phyloP scores from a whole-genome alignment of 2,797 vertebrate species.

The Malurus leucopterus region DNA sequence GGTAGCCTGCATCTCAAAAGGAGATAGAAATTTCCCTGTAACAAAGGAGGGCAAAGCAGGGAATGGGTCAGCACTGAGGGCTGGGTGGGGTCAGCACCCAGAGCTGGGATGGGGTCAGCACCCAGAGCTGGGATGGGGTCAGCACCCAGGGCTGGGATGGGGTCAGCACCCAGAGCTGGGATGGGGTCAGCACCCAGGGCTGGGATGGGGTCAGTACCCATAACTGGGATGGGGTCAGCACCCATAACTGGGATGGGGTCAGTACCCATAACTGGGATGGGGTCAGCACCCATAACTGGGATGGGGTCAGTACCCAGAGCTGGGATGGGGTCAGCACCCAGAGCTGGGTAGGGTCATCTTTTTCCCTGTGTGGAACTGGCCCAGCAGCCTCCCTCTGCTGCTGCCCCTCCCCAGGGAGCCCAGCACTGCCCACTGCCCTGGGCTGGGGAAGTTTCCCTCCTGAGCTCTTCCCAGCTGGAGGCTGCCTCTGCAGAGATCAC shows the following conservation, averaged over 20 bases:
- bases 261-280: too few relatives aligned
- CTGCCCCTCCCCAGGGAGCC: neutral
- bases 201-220: too few relatives aligned
- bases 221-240: too few relatives aligned
- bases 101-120: too few relatives aligned
- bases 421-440: neutral
- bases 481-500: conserved; percentile 9
- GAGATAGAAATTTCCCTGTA: neutral
- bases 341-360: accelerated
- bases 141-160: too few relatives aligned
- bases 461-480: conserved; percentile 19
- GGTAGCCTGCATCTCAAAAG: neutral
- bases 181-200: too few relatives aligned
- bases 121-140: too few relatives aligned
- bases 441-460: neutral
- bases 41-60: neutral
- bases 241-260: too few relatives aligned
- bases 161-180: too few relatives aligned
- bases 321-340: too few relatives aligned
- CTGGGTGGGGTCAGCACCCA: neutral
- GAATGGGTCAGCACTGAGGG: neutral
- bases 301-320: too few relatives aligned
- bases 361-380: neutral
- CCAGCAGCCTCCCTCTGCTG: neutral
- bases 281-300: too few relatives aligned